Evolutionary conservation across 1,140 invertebrate species (phyloP).

Genomic region (Brachionus manjavacas): DNA sequence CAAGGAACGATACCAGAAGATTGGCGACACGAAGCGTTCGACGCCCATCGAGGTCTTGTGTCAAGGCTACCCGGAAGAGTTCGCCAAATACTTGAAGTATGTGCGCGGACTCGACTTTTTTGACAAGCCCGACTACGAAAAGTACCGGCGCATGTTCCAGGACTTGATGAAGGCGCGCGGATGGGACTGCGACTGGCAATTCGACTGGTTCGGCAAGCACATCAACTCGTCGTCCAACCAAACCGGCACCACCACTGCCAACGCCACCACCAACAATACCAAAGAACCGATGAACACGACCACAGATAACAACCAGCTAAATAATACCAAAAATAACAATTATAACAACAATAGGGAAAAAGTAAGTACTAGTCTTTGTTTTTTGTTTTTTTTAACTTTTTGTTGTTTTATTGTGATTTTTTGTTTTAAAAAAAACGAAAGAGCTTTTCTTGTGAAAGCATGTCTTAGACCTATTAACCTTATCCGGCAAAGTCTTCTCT

Average conservation of each 20-base stretch:
- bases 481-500: no score
- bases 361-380: background rate
- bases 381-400: no score
- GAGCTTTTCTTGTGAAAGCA: no score
- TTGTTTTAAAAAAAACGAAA: background rate
- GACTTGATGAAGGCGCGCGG: conserved; percentile 87
- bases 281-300: conserved; percentile 30
- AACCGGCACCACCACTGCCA: conserved; percentile 7
- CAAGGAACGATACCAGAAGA: conserved; percentile 99
- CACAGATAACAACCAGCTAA: conserved; percentile 4
- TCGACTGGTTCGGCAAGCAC: conserved; percentile 72
- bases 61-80: conserved; percentile 83
- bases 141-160: conserved; percentile 87
- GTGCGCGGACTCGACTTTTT: conserved; percentile 96
- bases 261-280: background rate
- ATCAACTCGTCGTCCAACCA: conserved; percentile 20
- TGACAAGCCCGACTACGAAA: conserved; percentile 98
- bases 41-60: conserved; percentile 94
- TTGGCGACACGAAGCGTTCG: conserved; percentile 95
- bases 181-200: conserved; percentile 87
- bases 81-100: conserved; percentile 94
- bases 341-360: conserved; percentile 28
- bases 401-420: background rate
- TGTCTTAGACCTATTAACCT: no score
- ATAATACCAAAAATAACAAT: conserved; percentile 28